Percentiles rank a stretch among this genome's conserved stretches.
These are phyloP conservation scores for Acanthoscelides obtectus DNA, from an alignment of 2,888 invertebrate genomes.

Conservation along the genomic window DNA sequence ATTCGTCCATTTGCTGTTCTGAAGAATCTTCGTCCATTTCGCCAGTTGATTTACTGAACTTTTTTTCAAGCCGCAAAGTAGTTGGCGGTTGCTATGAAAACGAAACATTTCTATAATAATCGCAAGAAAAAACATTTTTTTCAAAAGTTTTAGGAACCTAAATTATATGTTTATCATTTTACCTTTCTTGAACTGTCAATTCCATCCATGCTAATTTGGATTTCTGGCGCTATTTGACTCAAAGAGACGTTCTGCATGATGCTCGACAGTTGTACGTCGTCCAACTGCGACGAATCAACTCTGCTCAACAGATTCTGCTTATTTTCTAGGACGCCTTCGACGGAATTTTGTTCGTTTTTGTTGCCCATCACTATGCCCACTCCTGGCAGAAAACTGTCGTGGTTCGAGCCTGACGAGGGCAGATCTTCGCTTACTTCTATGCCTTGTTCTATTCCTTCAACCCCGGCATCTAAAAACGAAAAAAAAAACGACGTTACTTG, in stretches of 20 bases:
- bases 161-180: not conserved
- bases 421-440: constrained; percentile 38
- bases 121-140: not conserved
- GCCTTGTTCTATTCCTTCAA: constrained; percentile 30
- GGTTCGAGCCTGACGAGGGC: constrained; percentile 12
- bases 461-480: not conserved
- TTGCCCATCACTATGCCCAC: constrained; percentile 59
- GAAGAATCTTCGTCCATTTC: constrained; percentile 52
- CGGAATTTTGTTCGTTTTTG: constrained; percentile 20
- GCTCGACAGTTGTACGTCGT: constrained; percentile 44
- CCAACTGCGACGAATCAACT: constrained; percentile 41
- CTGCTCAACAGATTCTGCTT: constrained; percentile 47
- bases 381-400: constrained; percentile 58
- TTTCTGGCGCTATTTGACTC: constrained; percentile 38
- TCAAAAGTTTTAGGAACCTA: not conserved
- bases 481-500: too few species aligned
- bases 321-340: constrained; percentile 39
- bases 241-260: constrained; percentile 44
- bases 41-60: constrained; percentile 66
- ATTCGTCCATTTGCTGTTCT: not conserved
- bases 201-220: constrained; percentile 40
- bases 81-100: constrained; percentile 49
- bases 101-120: not conserved
- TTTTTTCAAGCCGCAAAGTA: constrained; percentile 55
- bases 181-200: constrained; percentile 22